These are phyloP conservation scores for Rhipidura dahli DNA, from an alignment of 2,113 vertebrate genomes.

Conservation along the genomic window DNA sequence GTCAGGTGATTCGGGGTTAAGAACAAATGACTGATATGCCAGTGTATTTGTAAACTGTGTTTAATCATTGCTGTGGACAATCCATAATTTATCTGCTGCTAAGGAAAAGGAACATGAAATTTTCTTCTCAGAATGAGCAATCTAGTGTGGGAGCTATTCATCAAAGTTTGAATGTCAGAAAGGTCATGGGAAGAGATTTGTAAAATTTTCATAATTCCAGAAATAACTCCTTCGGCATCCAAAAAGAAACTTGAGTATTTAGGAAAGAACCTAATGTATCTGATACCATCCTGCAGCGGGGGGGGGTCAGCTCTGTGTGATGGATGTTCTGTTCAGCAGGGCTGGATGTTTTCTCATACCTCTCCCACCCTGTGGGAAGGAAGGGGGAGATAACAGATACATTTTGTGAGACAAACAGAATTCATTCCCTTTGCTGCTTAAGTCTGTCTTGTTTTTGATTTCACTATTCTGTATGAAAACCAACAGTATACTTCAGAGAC, in stretches of 20 bases:
- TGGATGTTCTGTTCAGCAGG: not conserved
- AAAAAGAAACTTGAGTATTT: constrained; percentile 9
- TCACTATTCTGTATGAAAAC: not conserved
- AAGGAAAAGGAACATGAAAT: constrained; percentile 42
- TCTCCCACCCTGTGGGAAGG: not conserved
- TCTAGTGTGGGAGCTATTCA: constrained; percentile 50
- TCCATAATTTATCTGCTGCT: constrained; percentile 31
- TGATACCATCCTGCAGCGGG: not conserved
- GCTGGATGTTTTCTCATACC: not conserved
- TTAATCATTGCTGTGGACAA: constrained; percentile 10
- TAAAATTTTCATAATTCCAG: constrained; percentile 61
- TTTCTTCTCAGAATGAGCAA: constrained; percentile 40
- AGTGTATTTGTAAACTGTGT: not conserved
- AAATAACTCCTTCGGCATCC: constrained; percentile 45
- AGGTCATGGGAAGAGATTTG: constrained; percentile 70
- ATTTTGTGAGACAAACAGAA: not conserved
- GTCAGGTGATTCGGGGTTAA: not conserved
- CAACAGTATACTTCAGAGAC: not conserved
- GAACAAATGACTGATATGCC: not conserved
- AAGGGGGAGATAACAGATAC: not conserved
- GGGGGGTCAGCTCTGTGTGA: not conserved
- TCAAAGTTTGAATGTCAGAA: constrained; percentile 51
- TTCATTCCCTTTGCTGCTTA: not conserved
- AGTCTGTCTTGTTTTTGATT: not conserved
- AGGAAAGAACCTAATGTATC: not conserved